phyloP scores from a whole-genome alignment of 2,797 vertebrate genomes.

The Chanos chanos region DNA sequence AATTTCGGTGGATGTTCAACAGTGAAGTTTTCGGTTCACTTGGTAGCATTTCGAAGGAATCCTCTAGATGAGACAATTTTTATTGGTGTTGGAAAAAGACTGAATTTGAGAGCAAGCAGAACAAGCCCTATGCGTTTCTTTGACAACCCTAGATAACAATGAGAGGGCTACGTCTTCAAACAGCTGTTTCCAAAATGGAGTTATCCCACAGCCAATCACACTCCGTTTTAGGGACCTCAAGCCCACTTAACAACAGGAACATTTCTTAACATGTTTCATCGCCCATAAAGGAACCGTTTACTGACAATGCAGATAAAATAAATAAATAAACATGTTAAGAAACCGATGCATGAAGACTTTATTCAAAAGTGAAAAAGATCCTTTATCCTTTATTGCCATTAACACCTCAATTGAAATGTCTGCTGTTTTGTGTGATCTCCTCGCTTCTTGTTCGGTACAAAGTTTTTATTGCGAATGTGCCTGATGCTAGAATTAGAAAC shows the following conservation, averaged over 20 bases:
- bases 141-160: constrained; percentile 54
- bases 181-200: constrained; percentile 85
- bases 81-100: constrained; percentile 1
- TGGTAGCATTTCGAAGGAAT: background rate
- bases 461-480: too few species aligned
- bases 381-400: too few species aligned
- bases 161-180: constrained; percentile 63
- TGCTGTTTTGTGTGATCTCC: too few species aligned
- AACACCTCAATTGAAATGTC: too few species aligned
- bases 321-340: background rate
- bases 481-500: too few species aligned
- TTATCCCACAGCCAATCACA: constrained; percentile 68
- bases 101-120: background rate
- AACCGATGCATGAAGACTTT: too few species aligned
- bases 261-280: too few species aligned
- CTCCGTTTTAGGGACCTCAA: constrained; percentile 49
- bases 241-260: constrained; percentile 43
- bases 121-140: constrained; percentile 27
- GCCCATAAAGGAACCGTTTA: too few species aligned
- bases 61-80: background rate
- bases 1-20: constrained; percentile 48
- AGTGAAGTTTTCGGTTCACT: constrained; percentile 53
- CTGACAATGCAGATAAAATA: background rate
- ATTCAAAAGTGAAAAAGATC: too few species aligned
- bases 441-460: too few species aligned